A percentile compares a stretch with the other conserved stretches of the same genome.
Evolutionary conservation across 2,888 invertebrate genomes (phyloP).

Genomic region (Strigamia transsilvanica): DNA sequence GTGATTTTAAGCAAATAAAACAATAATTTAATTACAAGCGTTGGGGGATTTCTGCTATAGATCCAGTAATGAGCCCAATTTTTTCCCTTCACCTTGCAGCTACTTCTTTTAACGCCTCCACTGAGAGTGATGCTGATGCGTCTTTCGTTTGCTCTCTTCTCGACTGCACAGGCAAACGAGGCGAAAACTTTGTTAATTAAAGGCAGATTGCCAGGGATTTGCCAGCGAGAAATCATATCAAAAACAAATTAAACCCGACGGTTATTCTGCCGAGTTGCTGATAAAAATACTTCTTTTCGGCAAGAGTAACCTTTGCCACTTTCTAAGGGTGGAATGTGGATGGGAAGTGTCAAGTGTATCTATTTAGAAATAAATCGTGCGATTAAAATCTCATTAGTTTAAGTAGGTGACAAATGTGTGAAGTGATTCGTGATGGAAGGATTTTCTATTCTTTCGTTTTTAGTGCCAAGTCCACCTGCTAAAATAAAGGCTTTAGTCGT

Average conservation of each 20-base stretch:
- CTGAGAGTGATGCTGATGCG: slow-evolving; percentile 47
- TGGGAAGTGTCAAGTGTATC: neutral
- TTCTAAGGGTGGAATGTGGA: neutral
- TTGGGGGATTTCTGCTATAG: slow-evolving; percentile 41
- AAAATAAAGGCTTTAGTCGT: slow-evolving; percentile 44
- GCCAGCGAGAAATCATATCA: slow-evolving; percentile 43
- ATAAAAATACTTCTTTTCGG: slow-evolving; percentile 17
- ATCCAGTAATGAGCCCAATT: slow-evolving; percentile 41
- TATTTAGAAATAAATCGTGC: neutral
- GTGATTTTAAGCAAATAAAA: slow-evolving; percentile 49
- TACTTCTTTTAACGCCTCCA: slow-evolving; percentile 46
- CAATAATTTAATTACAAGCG: slow-evolving; percentile 49
- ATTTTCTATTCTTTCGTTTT: neutral
- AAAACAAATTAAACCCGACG: slow-evolving; percentile 47
- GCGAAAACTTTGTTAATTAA: slow-evolving; percentile 48
- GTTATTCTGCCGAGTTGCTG: slow-evolving; percentile 26
- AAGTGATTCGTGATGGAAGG: neutral
- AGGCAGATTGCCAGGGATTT: slow-evolving; percentile 49
- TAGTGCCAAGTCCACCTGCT: slow-evolving; percentile 49
- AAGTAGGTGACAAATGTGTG: neutral
- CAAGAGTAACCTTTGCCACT: neutral
- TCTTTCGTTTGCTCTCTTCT: slow-evolving; percentile 36
- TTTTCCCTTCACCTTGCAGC: slow-evolving; percentile 40
- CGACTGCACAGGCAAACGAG: slow-evolving; percentile 18
- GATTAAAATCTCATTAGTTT: slow-evolving; percentile 4